Base-by-base conservation (phyloP, 2,797 vertebrate species). In the Acomys russatus region DNA sequence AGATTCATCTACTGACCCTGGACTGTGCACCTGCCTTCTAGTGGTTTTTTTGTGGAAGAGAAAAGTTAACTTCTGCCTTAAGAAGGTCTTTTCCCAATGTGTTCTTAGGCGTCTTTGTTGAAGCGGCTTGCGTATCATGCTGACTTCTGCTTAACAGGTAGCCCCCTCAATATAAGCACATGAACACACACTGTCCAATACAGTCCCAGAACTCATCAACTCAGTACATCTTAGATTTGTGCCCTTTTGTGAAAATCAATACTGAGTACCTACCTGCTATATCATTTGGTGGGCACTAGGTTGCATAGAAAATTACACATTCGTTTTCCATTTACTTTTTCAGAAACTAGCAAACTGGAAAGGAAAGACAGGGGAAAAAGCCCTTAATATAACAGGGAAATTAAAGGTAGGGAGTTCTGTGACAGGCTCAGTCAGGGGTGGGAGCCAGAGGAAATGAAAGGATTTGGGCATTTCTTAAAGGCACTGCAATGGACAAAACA, bases 391-490 rank as follows among this genome's bases (percentile, higher is more conserved):
- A 87, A 63, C 63, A 87, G 11, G 17, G 59, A 92, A 91, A 95
- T 94, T 86, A 83, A 93, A 94, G 83, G 91, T 85, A 83, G 88
- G 44, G 66, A 92, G 44, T 74, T 44, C 68, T 77, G 11, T 90
- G 44, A 76, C 35, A 88, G 80, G 83, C 88, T 96, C 56, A 84
- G 93, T 96, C 84, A 77, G 80, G 88, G 91, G 35, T 87, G 51
- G 71, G 64, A 90, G 74, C 74, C 83, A 80, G 88, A 93, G 90
- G 94, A 96, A 97, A 97, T 91, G 92, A 97, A 96, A 97, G 93
- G 96, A 97, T 97, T 97, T 97, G 91, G 70, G 64, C 14, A 63
- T 78, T 73, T 96, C 83, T 97, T 96, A 73, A 96, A 96, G 90
- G 90, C 93, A 59, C 70, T 49, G 61, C 56, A 25, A 79, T 77